A percentile compares a stretch with the other conserved stretches of the same genome.
These are phyloP conservation scores for Pseudomugil gertrudae DNA, from an alignment of 2,797 vertebrate genomes.

Conservation along the genomic window DNA sequence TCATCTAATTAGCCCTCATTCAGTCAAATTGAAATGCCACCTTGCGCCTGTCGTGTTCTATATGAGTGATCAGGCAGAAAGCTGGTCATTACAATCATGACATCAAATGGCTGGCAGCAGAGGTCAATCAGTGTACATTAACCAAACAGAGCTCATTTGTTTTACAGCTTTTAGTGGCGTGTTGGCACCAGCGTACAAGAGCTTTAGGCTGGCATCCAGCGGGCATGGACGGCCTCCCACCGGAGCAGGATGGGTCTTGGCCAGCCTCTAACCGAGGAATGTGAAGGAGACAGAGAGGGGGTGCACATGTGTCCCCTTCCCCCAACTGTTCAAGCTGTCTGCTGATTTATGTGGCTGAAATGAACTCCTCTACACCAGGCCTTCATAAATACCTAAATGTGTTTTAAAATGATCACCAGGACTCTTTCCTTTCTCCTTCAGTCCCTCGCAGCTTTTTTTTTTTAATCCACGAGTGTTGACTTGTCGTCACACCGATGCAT, in stretches of 20 bases:
- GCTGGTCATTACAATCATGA: constrained; percentile 74
- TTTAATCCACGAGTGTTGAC: constrained; percentile 21
- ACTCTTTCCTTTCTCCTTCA: constrained; percentile 7
- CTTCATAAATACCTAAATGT: constrained; percentile 56
- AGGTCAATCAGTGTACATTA: constrained; percentile 78
- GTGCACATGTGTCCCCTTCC: constrained; percentile 49
- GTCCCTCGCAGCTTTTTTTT: constrained; percentile 2
- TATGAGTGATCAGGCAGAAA: constrained; percentile 64
- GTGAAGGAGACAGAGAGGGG: constrained; percentile 35
- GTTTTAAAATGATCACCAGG: constrained; percentile 40
- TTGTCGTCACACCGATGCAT: constrained; percentile 24
- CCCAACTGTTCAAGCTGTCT: constrained; percentile 24
- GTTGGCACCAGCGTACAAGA: constrained; percentile 68
- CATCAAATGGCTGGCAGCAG: constrained; percentile 75
- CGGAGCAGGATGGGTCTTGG: constrained; percentile 55
- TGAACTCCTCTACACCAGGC: constrained; percentile 48
- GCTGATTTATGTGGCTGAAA: constrained; percentile 68
- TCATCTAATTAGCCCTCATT: constrained; percentile 57
- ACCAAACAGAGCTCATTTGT: constrained; percentile 80
- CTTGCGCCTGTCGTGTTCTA: constrained; percentile 56
- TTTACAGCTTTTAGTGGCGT: constrained; percentile 78
- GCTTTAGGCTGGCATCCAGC: constrained; percentile 78
- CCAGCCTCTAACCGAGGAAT: constrained; percentile 50
- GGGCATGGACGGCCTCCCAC: constrained; percentile 64
- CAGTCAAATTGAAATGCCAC: constrained; percentile 62